Evolutionary conservation across 2,888 invertebrate species (phyloP).

Genomic region (Idaea straminata): DNA sequence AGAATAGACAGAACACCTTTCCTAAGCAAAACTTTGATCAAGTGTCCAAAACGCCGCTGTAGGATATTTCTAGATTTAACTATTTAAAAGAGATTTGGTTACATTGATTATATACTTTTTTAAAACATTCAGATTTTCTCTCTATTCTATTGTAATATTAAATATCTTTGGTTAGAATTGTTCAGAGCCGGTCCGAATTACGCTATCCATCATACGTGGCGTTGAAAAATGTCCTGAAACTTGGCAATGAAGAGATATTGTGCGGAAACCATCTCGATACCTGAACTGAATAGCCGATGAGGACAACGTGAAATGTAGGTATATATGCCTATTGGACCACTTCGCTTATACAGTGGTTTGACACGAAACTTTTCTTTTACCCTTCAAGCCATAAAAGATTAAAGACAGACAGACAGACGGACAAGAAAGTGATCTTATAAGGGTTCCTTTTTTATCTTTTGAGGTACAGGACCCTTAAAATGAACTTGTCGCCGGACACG

Average conservation of each 20-base stretch:
- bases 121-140: not conserved
- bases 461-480: too few relatives aligned
- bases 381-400: too few relatives aligned
- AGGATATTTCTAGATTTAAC: too few relatives aligned
- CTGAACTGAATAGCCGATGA: slow-evolving; percentile 30
- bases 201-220: slow-evolving; percentile 30
- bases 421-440: too few relatives aligned
- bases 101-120: too few relatives aligned
- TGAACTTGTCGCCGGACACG: too few relatives aligned
- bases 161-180: slow-evolving; percentile 8
- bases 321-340: not conserved
- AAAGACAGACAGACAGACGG: too few relatives aligned
- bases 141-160: not conserved
- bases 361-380: not conserved
- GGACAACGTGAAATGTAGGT: slow-evolving; percentile 12
- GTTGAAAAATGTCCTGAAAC: slow-evolving; percentile 32
- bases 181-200: slow-evolving; percentile 22
- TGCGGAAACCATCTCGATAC: slow-evolving; percentile 30
- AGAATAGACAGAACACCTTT: too few relatives aligned
- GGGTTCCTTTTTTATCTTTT: too few relatives aligned
- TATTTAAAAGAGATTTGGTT: too few relatives aligned
- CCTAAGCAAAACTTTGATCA: too few relatives aligned
- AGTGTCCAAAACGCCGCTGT: too few relatives aligned
- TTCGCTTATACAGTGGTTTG: not conserved
- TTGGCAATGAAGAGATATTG: slow-evolving; percentile 32